Evolutionary conservation across 2,113 vertebrate genomes (phyloP).

Genomic region (Ceyx melanurus): DNA sequence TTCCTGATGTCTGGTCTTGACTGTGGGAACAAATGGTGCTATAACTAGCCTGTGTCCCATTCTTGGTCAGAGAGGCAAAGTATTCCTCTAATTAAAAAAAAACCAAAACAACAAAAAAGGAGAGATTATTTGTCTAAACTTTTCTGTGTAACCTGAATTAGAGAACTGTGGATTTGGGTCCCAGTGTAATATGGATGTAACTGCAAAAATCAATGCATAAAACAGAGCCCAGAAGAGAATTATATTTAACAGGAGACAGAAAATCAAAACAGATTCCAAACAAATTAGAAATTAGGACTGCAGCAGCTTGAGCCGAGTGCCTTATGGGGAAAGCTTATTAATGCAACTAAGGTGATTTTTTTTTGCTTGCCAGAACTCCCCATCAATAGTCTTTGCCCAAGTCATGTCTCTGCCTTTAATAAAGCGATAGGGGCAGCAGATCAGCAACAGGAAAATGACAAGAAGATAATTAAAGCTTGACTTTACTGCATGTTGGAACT

Average conservation of each 20-base stretch:
- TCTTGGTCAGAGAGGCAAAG: not conserved
- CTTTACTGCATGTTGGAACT: constrained; percentile 4
- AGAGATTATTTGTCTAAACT: not conserved
- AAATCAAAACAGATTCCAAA: constrained; percentile 55
- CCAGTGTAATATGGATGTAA: constrained; percentile 4
- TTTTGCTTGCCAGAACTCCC: not conserved
- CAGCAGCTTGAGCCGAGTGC: not conserved
- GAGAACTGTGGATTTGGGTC: constrained; percentile 7
- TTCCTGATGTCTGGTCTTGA: not conserved
- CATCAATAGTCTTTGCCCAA: not conserved
- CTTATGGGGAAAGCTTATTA: constrained; percentile 25
- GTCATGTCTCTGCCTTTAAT: not conserved
- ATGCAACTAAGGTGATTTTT: not conserved
- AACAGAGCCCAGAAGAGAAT: constrained; percentile 18
- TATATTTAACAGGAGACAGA: constrained; percentile 46
- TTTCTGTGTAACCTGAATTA: constrained; percentile 4
- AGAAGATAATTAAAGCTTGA: constrained; percentile 31
- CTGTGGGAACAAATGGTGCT: not conserved
- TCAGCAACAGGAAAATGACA: not conserved
- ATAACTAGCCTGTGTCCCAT: not conserved
- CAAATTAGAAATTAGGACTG: constrained; percentile 41
- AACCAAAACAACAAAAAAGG: not conserved
- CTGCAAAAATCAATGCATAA: constrained; percentile 42
- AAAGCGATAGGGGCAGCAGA: not conserved
- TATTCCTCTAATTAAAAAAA: not conserved